A percentile compares a stretch with the other conserved stretches of the same genome.
Conservation (phyloP, 2,797 vertebrate genomes). For the Onychomys arenicola region DNA sequence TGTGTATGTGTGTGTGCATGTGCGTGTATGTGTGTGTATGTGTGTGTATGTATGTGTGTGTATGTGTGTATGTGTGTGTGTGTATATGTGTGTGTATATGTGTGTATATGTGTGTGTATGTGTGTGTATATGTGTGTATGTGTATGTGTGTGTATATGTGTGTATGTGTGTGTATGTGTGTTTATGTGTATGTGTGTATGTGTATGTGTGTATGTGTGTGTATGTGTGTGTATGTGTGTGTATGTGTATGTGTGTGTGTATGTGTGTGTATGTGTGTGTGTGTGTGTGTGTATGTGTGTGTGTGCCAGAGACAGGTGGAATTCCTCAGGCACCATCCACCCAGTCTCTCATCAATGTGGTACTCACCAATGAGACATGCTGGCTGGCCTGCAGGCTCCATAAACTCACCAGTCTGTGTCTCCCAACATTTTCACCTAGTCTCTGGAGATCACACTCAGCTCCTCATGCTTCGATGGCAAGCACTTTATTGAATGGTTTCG, state of each 20-base stretch:
- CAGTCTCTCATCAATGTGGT: neutral
- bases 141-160: no score
- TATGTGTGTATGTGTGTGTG: accelerated
- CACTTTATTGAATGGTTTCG: neutral
- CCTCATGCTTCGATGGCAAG: neutral
- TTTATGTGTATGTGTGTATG: no score
- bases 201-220: no score
- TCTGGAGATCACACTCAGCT: neutral
- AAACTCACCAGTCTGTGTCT: neutral
- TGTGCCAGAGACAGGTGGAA: neutral
- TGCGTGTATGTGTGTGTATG: neutral
- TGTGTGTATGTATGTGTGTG: neutral
- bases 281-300: neutral
- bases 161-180: neutral
- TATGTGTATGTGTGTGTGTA: no score
- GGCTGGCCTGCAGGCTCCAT: neutral
- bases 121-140: accelerated
- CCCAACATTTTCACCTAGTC: neutral
- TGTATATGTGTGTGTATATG: neutral
- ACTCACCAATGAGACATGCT: neutral
- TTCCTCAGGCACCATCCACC: neutral
- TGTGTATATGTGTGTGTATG: neutral
- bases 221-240: no score
- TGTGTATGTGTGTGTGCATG: neutral
- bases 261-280: neutral